Percentiles rank a stretch among this genome's conserved stretches.
Conservation (phyloP, 2,888 invertebrate genomes). For the Bellardia bayeri region DNA sequence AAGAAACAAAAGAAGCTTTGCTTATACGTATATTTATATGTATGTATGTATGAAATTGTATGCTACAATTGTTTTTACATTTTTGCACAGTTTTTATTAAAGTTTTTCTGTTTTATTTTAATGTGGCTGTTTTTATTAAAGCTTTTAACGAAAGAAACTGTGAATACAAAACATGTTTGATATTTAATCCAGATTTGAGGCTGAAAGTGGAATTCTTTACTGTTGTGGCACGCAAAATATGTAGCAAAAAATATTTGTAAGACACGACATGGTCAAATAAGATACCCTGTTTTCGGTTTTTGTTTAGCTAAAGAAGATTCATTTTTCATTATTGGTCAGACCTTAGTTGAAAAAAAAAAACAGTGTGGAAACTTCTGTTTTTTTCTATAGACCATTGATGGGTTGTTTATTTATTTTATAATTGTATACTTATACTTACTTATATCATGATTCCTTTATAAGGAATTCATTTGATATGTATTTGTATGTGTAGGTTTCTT, state of each 20-base stretch:
- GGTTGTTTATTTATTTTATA: conserved; percentile 46
- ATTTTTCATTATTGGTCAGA: background rate
- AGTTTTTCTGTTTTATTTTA: conserved; percentile 40
- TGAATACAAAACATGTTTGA: conserved; percentile 50
- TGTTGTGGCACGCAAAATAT: conserved; percentile 69
- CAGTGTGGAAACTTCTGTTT: conserved; percentile 40
- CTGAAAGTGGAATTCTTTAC: conserved; percentile 67
- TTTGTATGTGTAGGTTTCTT: background rate
- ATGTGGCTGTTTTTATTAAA: conserved; percentile 50
- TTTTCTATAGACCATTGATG: conserved; percentile 19
- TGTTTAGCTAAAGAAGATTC: conserved; percentile 1
- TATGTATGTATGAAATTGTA: conserved; percentile 19
- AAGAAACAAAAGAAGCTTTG: conserved; percentile 55
- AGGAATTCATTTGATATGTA: conserved; percentile 42
- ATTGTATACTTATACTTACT: conserved; percentile 54
- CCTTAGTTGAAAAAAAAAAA: background rate
- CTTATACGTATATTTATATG: conserved; percentile 29
- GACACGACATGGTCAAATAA: conserved; percentile 58
- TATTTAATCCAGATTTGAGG: conserved; percentile 72
- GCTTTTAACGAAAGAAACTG: conserved; percentile 36
- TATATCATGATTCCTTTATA: conserved; percentile 62
- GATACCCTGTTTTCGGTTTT: conserved; percentile 15
- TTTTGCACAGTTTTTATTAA: conserved; percentile 13
- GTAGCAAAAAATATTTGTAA: conserved; percentile 30
- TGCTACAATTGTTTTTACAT: conserved; percentile 58